These are phyloP conservation scores for Agelaius phoeniceus DNA, from an alignment of 2,113 vertebrate species.

Conservation along the genomic window DNA sequence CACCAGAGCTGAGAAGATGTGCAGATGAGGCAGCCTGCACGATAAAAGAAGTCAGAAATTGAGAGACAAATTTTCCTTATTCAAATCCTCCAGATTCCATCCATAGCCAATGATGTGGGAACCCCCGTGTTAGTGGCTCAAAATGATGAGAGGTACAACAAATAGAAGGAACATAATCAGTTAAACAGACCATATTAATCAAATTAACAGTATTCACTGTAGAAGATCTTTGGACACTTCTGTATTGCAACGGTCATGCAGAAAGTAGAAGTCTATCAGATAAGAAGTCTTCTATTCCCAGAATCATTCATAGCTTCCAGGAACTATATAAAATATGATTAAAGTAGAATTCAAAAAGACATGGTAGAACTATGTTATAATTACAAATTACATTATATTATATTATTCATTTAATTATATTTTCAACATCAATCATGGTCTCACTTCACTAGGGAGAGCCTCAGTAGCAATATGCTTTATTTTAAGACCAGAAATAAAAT, in stretches of 20 bases:
- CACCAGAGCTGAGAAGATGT: background rate
- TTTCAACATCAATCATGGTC: background rate
- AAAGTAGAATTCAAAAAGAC: background rate
- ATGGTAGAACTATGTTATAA: background rate
- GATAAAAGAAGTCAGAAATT: background rate
- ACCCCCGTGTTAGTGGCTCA: background rate
- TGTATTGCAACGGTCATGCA: background rate
- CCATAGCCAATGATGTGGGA: background rate
- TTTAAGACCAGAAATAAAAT: background rate
- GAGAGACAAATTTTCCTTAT: background rate
- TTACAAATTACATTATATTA: background rate
- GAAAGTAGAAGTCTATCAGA: background rate
- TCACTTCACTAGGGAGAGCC: background rate
- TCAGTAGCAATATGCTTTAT: background rate
- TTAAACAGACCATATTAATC: background rate
- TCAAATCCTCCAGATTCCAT: background rate
- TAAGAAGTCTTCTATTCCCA: background rate
- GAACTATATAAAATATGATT: background rate
- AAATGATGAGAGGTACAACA: background rate
- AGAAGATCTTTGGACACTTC: background rate
- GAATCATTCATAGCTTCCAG: background rate
- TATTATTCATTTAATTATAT: background rate
- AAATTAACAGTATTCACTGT: background rate
- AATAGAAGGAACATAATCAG: background rate
- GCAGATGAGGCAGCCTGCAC: background rate